Evolutionary conservation across 2,888 invertebrate species (phyloP), one percentile per base, ranked within the genome.

Genomic region (Mythimna pallens): DNA sequence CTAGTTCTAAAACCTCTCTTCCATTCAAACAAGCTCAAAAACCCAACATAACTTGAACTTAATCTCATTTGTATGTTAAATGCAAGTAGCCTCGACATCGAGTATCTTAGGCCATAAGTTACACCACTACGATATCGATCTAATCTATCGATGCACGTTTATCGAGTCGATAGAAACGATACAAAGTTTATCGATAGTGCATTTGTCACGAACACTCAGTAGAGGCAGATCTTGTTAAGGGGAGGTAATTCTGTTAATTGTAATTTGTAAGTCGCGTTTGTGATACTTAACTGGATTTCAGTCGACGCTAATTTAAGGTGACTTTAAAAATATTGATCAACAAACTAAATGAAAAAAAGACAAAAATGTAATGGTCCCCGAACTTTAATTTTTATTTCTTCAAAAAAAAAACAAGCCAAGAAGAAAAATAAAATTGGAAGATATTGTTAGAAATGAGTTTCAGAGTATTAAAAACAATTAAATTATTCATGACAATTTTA

Each of bases 91-190:
- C 66, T 36, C 58, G 73, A 77, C 80, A 80, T 58, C 69, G 80
- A 80, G 80, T 90, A 92, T 91, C 90, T 89, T 81, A 73, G 80
- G 81, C 87, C 90, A 91, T 93, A 90, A 86, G 91, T 93, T 92
- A 92, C 91, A 90, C 89, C 86, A 88, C 88, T 47, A 57, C 68
- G 94, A 94, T 94, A 93, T 91, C 91, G 93, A 95, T 95, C 94
- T 94, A 91, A 94, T 94, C 94, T 93, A 91, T 93, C 92, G 93
- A 92, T 93, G 89, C 92, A 93, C 92, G 93, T 93, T 93, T 93
- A 94, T 94, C 94, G 92, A 92, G 89, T 89, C 87, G 88, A 89
- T 91, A 90, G 91, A 93, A 92, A 92, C 93, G 92, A 93, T 93
- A 90, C 87, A 84, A 82, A 76, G 89, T 63, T 87, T 93, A 94